A percentile compares a stretch with the other conserved stretches of the same genome.
phyloP scores from a whole-genome alignment of 2,888 invertebrate species.

The Limnephilus lunatus region DNA sequence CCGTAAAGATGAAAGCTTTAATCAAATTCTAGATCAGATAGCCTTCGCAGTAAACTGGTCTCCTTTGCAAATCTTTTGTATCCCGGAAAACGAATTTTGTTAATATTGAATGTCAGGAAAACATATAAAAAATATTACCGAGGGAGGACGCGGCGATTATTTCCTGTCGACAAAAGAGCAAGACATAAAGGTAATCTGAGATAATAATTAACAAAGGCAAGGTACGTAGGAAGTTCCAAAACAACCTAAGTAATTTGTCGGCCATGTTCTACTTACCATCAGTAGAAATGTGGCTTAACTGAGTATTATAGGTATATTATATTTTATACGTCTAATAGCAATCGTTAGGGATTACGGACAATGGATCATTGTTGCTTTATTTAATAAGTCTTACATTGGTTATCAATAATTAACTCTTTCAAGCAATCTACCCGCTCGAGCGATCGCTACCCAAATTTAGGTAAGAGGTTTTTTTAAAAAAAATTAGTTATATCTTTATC shows the following conservation, averaged over 20 bases:
- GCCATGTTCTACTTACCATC: background rate
- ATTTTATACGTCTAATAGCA: background rate
- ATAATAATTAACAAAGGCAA: background rate
- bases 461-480: no score
- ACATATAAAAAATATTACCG: background rate
- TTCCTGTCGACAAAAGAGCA: background rate
- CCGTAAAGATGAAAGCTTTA: background rate
- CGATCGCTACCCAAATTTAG: background rate
- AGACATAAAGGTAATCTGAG: background rate
- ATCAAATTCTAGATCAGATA: background rate
- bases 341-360: background rate
- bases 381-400: background rate
- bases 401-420: background rate
- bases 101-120: background rate
- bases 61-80: background rate
- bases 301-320: background rate
- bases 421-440: background rate
- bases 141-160: background rate
- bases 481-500: no score
- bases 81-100: background rate
- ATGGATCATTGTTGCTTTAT: background rate
- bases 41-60: slow-evolving; percentile 2
- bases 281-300: background rate
- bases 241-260: background rate
- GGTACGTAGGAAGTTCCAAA: background rate